Conservation (phyloP, 1,140 invertebrate species). For the Gyrodactylus bullatarudis region DNA sequence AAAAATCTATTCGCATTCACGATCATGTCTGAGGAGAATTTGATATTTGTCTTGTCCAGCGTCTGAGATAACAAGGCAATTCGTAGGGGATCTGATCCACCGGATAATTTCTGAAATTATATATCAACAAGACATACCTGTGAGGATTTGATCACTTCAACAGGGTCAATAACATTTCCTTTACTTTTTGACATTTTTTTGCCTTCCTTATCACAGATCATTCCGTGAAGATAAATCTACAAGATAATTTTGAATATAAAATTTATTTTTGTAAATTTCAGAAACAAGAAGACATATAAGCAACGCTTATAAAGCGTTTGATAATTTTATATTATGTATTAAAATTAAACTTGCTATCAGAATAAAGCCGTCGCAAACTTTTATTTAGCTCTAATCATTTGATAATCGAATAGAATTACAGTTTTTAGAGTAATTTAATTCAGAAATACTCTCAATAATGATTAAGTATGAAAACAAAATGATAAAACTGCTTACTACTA, state of each 20-base stretch:
- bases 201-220: slow-evolving; percentile 18
- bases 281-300: neutral
- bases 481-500: no score
- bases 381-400: no score
- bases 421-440: no score
- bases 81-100: neutral
- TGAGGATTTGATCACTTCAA: slow-evolving; percentile 14
- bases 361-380: no score
- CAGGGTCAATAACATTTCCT: slow-evolving; percentile 20
- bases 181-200: slow-evolving; percentile 21
- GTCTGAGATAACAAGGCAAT: neutral
- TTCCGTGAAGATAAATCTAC: slow-evolving; percentile 14
- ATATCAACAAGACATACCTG: neutral
- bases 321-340: neutral
- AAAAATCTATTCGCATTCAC: neutral
- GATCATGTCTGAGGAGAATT: neutral
- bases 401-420: no score
- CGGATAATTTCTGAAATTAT: neutral
- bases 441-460: no score
- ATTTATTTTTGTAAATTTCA: neutral
- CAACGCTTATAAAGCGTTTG: neutral
- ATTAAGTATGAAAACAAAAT: no score
- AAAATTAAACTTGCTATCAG: no score
- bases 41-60: neutral
- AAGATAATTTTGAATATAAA: slow-evolving; percentile 9